phyloP scores from a whole-genome alignment of 2,113 vertebrate species.

The Tenebrosternarchus preto region DNA sequence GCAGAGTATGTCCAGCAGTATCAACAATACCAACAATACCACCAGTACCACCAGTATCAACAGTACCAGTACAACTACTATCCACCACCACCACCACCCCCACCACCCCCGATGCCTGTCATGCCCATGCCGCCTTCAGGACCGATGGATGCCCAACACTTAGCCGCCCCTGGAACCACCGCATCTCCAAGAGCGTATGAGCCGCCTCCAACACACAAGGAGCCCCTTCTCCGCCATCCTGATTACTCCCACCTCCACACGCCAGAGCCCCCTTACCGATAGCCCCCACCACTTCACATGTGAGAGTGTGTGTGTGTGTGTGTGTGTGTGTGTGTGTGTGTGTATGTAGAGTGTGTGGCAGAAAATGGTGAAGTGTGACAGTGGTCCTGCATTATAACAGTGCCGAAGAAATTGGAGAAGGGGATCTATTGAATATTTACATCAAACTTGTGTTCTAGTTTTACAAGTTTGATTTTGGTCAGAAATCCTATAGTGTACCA shows the following conservation, averaged over 20 bases:
- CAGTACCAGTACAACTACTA: slow-evolving; percentile 78
- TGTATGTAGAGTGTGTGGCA: slow-evolving; percentile 51
- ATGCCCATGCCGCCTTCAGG: slow-evolving; percentile 60
- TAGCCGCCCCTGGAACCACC: slow-evolving; percentile 60
- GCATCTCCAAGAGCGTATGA: slow-evolving; percentile 78
- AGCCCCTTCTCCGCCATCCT: slow-evolving; percentile 74
- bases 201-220: slow-evolving; percentile 77
- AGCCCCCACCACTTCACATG: slow-evolving; percentile 56
- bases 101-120: slow-evolving; percentile 59
- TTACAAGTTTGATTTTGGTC: background rate
- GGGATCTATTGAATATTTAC: slow-evolving; percentile 30
- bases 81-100: slow-evolving; percentile 66
- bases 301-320: slow-evolving; percentile 21
- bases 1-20: slow-evolving; percentile 79
- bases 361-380: slow-evolving; percentile 32
- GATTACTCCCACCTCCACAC: slow-evolving; percentile 76
- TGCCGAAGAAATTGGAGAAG: slow-evolving; percentile 24
- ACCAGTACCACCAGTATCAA: slow-evolving; percentile 77
- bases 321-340: slow-evolving; percentile 16
- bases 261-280: slow-evolving; percentile 79
- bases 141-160: slow-evolving; percentile 52
- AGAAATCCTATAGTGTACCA: background rate
- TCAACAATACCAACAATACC: slow-evolving; percentile 79
- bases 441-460: slow-evolving; percentile 16
- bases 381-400: slow-evolving; percentile 42